Conservation (phyloP, 2,888 invertebrate species). For the Gastrophysa polygoni region DNA sequence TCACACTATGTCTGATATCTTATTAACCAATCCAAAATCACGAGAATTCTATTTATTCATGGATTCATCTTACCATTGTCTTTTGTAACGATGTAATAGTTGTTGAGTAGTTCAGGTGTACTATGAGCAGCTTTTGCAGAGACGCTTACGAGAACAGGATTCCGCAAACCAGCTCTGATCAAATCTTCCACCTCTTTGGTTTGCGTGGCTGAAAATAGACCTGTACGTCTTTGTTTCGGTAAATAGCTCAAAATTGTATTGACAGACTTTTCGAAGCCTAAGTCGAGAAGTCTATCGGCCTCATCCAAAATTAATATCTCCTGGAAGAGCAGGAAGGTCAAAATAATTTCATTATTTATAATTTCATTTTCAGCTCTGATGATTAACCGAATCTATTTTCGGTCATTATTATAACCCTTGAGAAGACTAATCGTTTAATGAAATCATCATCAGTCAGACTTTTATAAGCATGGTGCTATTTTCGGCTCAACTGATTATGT, state of each 20-base stretch:
- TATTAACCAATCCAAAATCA: too few relatives aligned
- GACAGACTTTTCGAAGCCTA: conserved; percentile 86
- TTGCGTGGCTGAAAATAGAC: conserved; percentile 98
- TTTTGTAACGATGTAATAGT: conserved; percentile 80
- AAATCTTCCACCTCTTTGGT: conserved; percentile 91
- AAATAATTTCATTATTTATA: not conserved
- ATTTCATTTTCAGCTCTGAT: too few relatives aligned
- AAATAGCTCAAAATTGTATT: conserved; percentile 89
- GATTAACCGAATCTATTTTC: too few relatives aligned
- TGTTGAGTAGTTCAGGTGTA: conserved; percentile 73
- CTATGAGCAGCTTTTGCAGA: conserved; percentile 82
- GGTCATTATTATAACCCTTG: too few relatives aligned
- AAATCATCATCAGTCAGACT: too few relatives aligned
- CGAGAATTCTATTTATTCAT: too few relatives aligned
- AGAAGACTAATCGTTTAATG: too few relatives aligned
- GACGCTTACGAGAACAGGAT: conserved; percentile 89
- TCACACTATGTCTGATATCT: too few relatives aligned
- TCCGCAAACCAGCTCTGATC: conserved; percentile 90
- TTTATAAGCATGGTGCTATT: too few relatives aligned
- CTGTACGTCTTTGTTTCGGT: conserved; percentile 92
- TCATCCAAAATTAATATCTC: conserved; percentile 95
- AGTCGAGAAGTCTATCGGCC: conserved; percentile 91
- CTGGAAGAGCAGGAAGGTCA: conserved; percentile 56
- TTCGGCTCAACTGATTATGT: too few relatives aligned
- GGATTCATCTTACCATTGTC: conserved; percentile 61